Base-by-base conservation (phyloP, 2,797 vertebrate genomes). In the Chaenodraco wilsoni region DNA sequence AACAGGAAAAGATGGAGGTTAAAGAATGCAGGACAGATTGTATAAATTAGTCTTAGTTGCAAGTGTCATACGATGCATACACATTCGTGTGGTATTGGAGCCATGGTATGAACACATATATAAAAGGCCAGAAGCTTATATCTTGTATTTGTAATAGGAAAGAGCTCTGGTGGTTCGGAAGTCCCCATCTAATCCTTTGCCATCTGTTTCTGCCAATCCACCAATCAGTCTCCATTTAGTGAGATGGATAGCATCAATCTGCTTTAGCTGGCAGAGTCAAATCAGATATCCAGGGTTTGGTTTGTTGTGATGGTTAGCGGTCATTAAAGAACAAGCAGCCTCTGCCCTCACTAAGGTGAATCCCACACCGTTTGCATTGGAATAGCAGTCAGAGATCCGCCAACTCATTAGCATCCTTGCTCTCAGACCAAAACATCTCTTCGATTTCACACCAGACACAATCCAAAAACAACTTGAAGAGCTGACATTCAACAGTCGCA, bases 151-250 rank as follows among this genome's bases (percentile, higher is more conserved):
- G 65, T 57, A 66, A 6, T 43, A 62, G 41, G n/a, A 73, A 64
- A 60, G 21, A 43, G 75, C 45, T 46, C 48, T 23, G 49, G 37
- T 79, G 64, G 56, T 76, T 19, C 67, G 33, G 23, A 62, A 45
- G 45, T 59, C 43, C 37, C 60, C 1, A 12, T 43, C 21, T 21
- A 62, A 45, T 72, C 60, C n/a, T 0, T 6, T 59, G 46, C 43
- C 52, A 59, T 51, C 23, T 50, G 27, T 72, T 72, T 62, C 41
- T 75, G 45, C 50, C 71, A 74, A 50, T 58, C 58, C 41, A 62
- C 54, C 55, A 21, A 63, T 65, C 41, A 31, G 19, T 65, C 66
- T 52, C 7, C 16, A 11, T 63, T 60, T 56, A 54, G 57, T 46
- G 14, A 76, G 17, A 62, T 4, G 33, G 75, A 79, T 65, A 60